Percentiles rank a stretch among this genome's conserved stretches.
Evolutionary conservation across 2,113 vertebrate species (phyloP).

Genomic region (Gyps fulvus): DNA sequence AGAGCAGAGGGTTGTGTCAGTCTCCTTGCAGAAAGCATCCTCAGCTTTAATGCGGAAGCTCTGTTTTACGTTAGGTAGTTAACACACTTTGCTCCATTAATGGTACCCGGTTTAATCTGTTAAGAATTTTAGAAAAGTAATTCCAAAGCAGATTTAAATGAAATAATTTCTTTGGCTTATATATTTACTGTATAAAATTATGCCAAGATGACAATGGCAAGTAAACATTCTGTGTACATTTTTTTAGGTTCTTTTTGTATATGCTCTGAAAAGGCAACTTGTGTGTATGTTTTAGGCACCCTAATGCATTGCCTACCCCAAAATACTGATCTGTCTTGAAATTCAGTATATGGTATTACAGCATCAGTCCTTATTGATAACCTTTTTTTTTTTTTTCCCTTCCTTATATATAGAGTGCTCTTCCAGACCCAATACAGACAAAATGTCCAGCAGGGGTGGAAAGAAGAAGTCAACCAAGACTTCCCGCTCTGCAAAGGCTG

Average conservation of each 20-base stretch:
- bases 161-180: neutral
- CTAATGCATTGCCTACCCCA: neutral
- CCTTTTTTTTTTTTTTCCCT: neutral
- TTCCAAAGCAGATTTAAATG: neutral
- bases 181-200: neutral
- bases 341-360: neutral
- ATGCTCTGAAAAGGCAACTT: neutral
- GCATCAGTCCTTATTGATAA: neutral
- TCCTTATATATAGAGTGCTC: constrained; percentile 47
- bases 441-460: constrained; percentile 95
- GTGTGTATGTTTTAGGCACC: neutral
- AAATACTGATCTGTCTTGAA: neutral
- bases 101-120: neutral
- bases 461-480: constrained; percentile 97
- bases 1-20: neutral
- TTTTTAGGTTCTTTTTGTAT: neutral
- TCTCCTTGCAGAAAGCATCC: neutral
- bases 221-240: neutral
- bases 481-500: constrained; percentile 92
- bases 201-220: neutral
- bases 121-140: neutral
- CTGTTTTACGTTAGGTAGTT: neutral
- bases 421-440: constrained; percentile 40
- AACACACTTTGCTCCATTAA: neutral
- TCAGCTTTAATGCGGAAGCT: neutral